These are phyloP conservation scores for Fragum whitleyi DNA, from an alignment of 2,888 invertebrate genomes.

Conservation along the genomic window DNA sequence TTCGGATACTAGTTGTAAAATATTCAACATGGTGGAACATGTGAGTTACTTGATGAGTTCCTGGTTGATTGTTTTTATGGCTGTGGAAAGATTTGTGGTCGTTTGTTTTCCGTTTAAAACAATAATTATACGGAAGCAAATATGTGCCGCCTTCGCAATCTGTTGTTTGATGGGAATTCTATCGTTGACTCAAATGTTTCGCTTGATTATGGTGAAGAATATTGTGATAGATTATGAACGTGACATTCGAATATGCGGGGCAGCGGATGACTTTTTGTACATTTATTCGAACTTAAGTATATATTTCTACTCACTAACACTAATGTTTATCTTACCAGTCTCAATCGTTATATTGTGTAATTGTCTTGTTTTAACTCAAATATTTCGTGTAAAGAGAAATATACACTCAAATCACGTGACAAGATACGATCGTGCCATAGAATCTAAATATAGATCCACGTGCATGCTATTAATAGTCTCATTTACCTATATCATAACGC, in stretches of 20 bases:
- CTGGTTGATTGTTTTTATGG: slow-evolving; percentile 83
- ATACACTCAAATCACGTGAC: slow-evolving; percentile 9
- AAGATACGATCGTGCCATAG: slow-evolving; percentile 1
- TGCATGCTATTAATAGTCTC: slow-evolving; percentile 78
- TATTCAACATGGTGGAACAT: slow-evolving; percentile 77
- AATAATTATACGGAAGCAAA: slow-evolving; percentile 73
- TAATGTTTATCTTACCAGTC: slow-evolving; percentile 79
- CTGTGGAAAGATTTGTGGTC: slow-evolving; percentile 80
- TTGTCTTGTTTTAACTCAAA: slow-evolving; percentile 75
- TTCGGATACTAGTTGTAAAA: slow-evolving; percentile 76
- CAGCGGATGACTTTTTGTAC: slow-evolving; percentile 53
- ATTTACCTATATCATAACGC: slow-evolving; percentile 74
- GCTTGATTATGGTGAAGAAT: slow-evolving; percentile 71
- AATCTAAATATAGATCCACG: slow-evolving; percentile 72
- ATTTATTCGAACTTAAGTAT: slow-evolving; percentile 76
- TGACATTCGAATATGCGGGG: slow-evolving; percentile 57
- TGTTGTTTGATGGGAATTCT: slow-evolving; percentile 72
- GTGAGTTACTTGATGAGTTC: slow-evolving; percentile 81
- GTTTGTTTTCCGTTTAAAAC: slow-evolving; percentile 82
- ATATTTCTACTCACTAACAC: slow-evolving; percentile 78
- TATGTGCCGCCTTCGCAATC: slow-evolving; percentile 76
- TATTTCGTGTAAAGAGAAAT: slow-evolving; percentile 53
- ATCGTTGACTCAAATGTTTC: slow-evolving; percentile 78
- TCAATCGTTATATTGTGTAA: slow-evolving; percentile 78
- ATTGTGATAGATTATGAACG: slow-evolving; percentile 41